Base-by-base conservation (phyloP, 2,797 vertebrate genomes). In the Mallotus villosus region DNA sequence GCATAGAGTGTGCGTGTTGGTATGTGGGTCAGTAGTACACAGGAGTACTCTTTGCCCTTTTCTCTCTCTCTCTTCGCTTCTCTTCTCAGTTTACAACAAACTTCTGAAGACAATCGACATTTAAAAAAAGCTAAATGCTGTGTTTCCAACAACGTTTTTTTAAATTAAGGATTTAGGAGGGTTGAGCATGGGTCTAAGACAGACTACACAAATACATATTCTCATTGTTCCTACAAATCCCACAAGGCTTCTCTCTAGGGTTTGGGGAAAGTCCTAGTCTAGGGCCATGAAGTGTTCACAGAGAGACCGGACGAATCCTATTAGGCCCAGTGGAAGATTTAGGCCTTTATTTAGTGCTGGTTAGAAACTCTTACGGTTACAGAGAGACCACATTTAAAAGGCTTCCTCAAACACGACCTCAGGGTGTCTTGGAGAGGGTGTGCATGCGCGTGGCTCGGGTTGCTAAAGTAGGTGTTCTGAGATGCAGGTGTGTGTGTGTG, bases 291-390 rank as follows among this genome's bases (percentile, higher is more conserved):
- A 86, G 91, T 90, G 86, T 92, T 92, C 89, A 92, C 86, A 92
- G 85, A 89, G 87, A 79, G 16, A 9, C 25, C 22, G 80, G 82
- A 90, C 91, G 91, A 88, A 88, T 92, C 88, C 84, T 86, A 79
- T 91, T 91, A 90, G 86, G 70, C 63, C 86, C 87, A 83, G 77
- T 85, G 83, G 83, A 77, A 90, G 92, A 93, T 92, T 91, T 91
- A 87, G 73, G 74, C 72, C 86, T 91, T 91, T 89, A 93, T 91
- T 90, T 91, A 92, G 90, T 71, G 76, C 85, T 84, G 87, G 91
- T 94, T 92, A 90, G 84, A 91, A 90, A 90, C 90, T 92, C 92
- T 68, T 21, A 58, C 9, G 17, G 11, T 11, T 27, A 17, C 5
- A 68, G 9, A 14, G 7, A 16, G 24, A 61, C 16, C 19, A 64